These are phyloP conservation scores for Muscidifurax raptorellus DNA, from an alignment of 1,140 invertebrate species.

Conservation along the genomic window DNA sequence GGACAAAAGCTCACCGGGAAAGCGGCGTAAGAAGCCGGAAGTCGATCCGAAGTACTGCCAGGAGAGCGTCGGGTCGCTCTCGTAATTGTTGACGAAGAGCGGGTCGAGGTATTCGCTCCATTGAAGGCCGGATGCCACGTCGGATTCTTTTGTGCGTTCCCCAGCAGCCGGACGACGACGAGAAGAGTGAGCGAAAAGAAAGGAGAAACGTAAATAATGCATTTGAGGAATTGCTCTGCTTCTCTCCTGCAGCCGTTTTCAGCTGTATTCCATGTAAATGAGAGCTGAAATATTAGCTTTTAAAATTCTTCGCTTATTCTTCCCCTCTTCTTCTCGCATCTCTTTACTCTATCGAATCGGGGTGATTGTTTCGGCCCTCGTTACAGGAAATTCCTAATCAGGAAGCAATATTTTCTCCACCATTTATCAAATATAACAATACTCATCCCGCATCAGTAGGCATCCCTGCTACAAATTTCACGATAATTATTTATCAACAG, in stretches of 20 bases:
- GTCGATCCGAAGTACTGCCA: slow-evolving; percentile 98
- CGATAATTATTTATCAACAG: too few relatives aligned
- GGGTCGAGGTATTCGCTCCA: slow-evolving; percentile 95
- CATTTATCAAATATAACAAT: too few relatives aligned
- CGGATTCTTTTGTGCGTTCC: slow-evolving; percentile 77
- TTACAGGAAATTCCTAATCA: too few relatives aligned
- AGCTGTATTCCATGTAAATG: neutral
- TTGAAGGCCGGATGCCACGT: slow-evolving; percentile 90
- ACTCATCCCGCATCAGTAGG: too few relatives aligned
- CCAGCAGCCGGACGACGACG: neutral
- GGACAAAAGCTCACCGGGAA: slow-evolving; percentile 84
- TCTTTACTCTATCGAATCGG: neutral
- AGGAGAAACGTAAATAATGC: slow-evolving; percentile 7
- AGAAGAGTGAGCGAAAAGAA: slow-evolving; percentile 1
- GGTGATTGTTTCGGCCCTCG: neutral
- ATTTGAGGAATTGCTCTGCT: neutral
- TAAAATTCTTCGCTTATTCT: neutral
- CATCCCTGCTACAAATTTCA: too few relatives aligned
- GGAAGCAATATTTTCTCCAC: too few relatives aligned
- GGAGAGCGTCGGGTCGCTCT: slow-evolving; percentile 91
- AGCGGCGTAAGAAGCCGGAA: slow-evolving; percentile 92
- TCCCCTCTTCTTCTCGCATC: neutral
- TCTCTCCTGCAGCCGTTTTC: neutral
- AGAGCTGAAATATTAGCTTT: slow-evolving; percentile 14
- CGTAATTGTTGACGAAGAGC: slow-evolving; percentile 93